Evolutionary conservation across 2,888 invertebrate species (phyloP).

Genomic region (Bellardia bayeri): DNA sequence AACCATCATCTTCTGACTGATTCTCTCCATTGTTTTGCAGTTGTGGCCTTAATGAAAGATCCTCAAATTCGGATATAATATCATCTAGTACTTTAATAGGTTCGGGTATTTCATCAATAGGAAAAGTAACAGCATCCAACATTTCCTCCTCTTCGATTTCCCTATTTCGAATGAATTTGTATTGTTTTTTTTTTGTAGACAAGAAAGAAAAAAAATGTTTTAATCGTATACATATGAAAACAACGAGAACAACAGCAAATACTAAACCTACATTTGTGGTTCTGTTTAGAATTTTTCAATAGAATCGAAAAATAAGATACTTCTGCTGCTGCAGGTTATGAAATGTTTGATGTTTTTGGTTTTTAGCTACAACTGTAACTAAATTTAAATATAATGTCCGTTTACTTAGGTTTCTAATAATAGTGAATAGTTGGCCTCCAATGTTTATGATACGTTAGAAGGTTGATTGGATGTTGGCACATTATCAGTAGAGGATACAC

Average conservation of each 20-base stretch:
- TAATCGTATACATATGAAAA: slow-evolving; percentile 8
- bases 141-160: slow-evolving; percentile 73
- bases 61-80: slow-evolving; percentile 96
- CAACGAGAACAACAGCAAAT: background rate
- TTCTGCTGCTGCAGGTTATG: slow-evolving; percentile 15
- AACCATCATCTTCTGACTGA: slow-evolving; percentile 95
- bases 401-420: slow-evolving; percentile 26
- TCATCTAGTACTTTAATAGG: slow-evolving; percentile 94
- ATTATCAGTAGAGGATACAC: slow-evolving; percentile 31
- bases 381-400: slow-evolving; percentile 23
- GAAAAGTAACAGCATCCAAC: slow-evolving; percentile 71
- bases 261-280: slow-evolving; percentile 67
- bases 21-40: slow-evolving; percentile 89
- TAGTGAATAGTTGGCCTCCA: background rate
- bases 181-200: background rate
- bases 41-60: slow-evolving; percentile 84
- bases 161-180: slow-evolving; percentile 32
- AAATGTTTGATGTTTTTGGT: slow-evolving; percentile 4
- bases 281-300: slow-evolving; percentile 24
- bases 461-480: slow-evolving; percentile 10
- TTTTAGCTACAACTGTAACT: background rate
- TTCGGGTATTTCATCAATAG: slow-evolving; percentile 89
- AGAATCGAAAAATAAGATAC: slow-evolving; percentile 45
- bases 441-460: slow-evolving; percentile 1
- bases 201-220: background rate